Conservation (phyloP, 2,888 invertebrate genomes). For the Eumacrocentrus americanus region DNA sequence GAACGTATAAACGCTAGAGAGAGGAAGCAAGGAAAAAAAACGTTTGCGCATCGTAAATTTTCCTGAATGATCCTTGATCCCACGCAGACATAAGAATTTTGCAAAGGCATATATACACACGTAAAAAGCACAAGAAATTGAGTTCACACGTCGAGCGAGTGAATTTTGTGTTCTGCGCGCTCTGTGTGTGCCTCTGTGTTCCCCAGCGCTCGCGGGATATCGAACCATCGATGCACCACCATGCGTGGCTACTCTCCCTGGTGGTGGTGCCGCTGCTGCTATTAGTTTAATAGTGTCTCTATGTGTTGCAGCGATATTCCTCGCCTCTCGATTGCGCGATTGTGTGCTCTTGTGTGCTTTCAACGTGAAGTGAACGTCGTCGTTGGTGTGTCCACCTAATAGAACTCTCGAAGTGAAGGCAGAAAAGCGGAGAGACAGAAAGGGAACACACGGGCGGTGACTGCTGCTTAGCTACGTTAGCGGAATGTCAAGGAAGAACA, state of each 20-base stretch:
- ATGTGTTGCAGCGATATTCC: conserved; percentile 22
- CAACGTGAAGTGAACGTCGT: conserved; percentile 18
- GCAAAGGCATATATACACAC: no score
- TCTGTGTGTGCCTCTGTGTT: conserved; percentile 1
- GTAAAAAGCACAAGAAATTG: no score
- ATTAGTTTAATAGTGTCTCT: conserved; percentile 21
- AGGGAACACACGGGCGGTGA: conserved; percentile 33
- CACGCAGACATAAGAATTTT: conserved; percentile 1
- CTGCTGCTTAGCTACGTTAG: conserved; percentile 30
- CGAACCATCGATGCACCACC: conserved; percentile 39
- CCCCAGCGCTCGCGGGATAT: conserved; percentile 32
- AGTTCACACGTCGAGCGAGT: background rate
- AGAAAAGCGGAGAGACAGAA: conserved; percentile 32
- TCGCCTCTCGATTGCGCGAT: conserved; percentile 12
- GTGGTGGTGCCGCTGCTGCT: conserved; percentile 28
- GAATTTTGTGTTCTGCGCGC: background rate
- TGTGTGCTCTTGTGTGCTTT: conserved; percentile 10
- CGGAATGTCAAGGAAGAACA: conserved; percentile 37
- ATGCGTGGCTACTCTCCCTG: conserved; percentile 35
- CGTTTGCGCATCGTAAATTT: conserved; percentile 21
- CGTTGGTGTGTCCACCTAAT: background rate
- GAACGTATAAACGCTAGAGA: conserved; percentile 7
- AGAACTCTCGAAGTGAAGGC: conserved; percentile 17
- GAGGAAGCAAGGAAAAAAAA: conserved; percentile 22
- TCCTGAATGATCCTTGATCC: conserved; percentile 13